Conservation (phyloP, 2,113 vertebrate genomes). For the Cygnus buccinator region DNA sequence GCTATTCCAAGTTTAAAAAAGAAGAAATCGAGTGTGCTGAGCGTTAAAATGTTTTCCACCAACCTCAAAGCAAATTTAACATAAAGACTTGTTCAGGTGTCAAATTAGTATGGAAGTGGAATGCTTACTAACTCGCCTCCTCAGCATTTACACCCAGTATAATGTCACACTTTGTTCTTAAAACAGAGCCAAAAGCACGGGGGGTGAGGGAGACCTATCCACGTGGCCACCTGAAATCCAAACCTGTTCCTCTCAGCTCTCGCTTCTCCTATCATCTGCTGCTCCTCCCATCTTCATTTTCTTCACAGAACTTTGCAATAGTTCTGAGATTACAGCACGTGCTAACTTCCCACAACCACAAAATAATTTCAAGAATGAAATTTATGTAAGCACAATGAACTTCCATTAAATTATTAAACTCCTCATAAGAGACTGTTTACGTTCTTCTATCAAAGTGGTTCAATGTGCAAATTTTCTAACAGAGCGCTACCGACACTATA, state of each 20-base stretch:
- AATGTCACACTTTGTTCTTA: neutral
- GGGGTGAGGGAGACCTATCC: neutral
- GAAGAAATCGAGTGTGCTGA: slow-evolving; percentile 6
- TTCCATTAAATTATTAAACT: neutral
- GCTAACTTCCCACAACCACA: neutral
- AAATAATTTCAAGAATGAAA: neutral
- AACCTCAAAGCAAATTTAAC: slow-evolving; percentile 28
- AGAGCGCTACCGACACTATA: neutral
- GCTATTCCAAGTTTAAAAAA: slow-evolving; percentile 36
- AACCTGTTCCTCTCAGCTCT: neutral
- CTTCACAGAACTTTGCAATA: neutral
- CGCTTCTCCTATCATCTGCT: neutral
- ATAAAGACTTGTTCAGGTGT: slow-evolving; percentile 30
- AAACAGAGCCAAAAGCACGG: neutral
- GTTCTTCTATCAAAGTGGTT: neutral
- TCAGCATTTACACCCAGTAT: neutral
- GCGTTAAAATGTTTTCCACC: slow-evolving; percentile 44
- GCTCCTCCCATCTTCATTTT: neutral
- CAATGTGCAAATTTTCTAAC: neutral
- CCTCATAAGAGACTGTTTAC: neutral
- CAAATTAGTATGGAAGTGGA: neutral
- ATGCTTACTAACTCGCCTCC: neutral
- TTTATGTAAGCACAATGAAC: neutral
- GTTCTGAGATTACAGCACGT: neutral
- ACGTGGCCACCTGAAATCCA: slow-evolving; percentile 3